Evolutionary conservation across 2,888 invertebrate species (phyloP), one percentile per base, ranked within the genome.

Genomic region (Sinohyriopsis cumingii): DNA sequence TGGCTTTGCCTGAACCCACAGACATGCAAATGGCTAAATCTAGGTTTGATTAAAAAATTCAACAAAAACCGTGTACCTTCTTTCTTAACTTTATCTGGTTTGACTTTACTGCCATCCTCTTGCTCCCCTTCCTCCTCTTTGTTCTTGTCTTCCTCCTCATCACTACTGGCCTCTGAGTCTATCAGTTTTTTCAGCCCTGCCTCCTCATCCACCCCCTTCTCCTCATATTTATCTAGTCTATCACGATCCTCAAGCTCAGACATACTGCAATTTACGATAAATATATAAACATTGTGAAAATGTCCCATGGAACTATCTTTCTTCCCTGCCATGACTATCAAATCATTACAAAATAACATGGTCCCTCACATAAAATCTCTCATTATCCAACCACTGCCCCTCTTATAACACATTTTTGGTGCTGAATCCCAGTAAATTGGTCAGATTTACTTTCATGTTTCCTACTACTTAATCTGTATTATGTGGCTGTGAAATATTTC

Each of bases 191-290:
- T 93, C 61, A 97, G 91, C 0, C 95, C 97, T 82, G 94, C 95
- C 87, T 97, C 97, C 86, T 97, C 96, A 0, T 96, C 96, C 0
- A 99, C 99, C 61, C 94, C 94, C 90, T 94, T 95, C 87, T 95
- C 93, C 89, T 95, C 96, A 90, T 94, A 96, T 59, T 86, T 87
- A 22, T 85, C 83, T 25, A 78, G 71, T 65, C 84, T 91, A 4
- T 88, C 90, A 28, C 88, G 81, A 54, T 86, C 89, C 65, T 87
- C 87, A 53, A 81, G 68, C 6, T 79, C 83, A 25, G 81, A 80
- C 33, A 80, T 76, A 78, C 83, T 84, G 71, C 71, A 81, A 65
- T 67, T 73, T 25, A 60, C 22, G 63, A 18, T 53, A 70, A 33
- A 60, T 55, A 55, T n/a, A 7, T 63, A 22, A 28, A 65, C 20